Evolutionary conservation across 2,797 vertebrate species (phyloP), one percentile per base, ranked within the genome.

Genomic region (Ctenopoma kingsleyae): DNA sequence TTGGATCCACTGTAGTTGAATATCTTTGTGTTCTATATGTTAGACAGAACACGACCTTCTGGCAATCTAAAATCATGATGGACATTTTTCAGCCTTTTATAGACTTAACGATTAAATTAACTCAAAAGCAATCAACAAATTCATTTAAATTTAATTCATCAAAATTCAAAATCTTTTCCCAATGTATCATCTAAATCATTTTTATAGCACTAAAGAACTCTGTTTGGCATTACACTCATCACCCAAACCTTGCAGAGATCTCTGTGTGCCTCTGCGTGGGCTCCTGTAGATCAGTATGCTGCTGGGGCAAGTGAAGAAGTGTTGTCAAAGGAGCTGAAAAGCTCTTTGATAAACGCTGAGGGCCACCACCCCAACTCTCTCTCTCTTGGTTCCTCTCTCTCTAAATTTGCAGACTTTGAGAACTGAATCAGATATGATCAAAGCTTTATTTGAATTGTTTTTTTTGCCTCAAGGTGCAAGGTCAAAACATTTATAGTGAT

Each of bases 331-430:
- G 76, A 73, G 77, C 53, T 77, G 71, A 84, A 83, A 82, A 74
- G 79, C 80, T 76, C 76, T 89, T 86, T 90, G 85, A 90, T 83
- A 83, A 89, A 84, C 22, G 67, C 71, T 76, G 74, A 89, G 71
- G 78, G 82, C 79, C 83, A 86, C 80, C 73, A 81, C 67, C 77
- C 58, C 48, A 66, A 64, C 78, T 62, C 77, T 59, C 41, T 70
- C 63, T 30, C 63, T 67, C 64, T 40, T 9, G 49, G 46, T 66
- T 51, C 40, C 12, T 52, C 73, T 60, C 65, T 57, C 52, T 23
- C 54, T 67, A 30, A 44, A 54, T 78, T 67, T 53, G 12, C 73
- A 81, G 62, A 75, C 72, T 68, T 44, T 6, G 46, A 74, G 64
- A 76, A 71, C 59, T 56, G 68, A 69, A 55, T 83, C 74, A 47